Conservation (phyloP, 2,797 vertebrate genomes). For the Notamacropus eugenii region DNA sequence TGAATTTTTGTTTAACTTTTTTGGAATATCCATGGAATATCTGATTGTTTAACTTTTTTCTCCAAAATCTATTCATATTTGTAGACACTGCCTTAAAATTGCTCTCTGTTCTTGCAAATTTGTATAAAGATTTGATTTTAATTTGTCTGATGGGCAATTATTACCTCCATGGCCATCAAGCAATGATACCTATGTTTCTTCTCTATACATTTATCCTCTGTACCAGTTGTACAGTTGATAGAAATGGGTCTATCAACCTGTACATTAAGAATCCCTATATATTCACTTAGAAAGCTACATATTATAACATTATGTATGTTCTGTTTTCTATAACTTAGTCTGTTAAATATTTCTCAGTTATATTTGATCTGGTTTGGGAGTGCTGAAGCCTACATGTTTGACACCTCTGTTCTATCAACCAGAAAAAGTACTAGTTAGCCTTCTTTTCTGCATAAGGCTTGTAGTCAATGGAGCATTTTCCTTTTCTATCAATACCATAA, state of each 20-base stretch:
- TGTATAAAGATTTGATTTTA: constrained; percentile 34
- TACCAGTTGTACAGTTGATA: not conserved
- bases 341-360: not conserved
- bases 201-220: not conserved
- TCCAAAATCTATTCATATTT: not conserved
- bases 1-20: not conserved
- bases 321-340: not conserved
- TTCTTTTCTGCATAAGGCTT: not conserved
- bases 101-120: constrained; percentile 50
- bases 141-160: not conserved
- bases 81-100: constrained; percentile 6
- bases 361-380: not conserved
- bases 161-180: not conserved
- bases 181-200: not conserved
- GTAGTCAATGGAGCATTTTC: not conserved
- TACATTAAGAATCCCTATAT: not conserved
- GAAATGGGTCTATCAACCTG: not conserved
- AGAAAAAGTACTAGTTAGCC: not conserved
- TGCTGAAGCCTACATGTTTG: not conserved
- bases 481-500: constrained; percentile 16
- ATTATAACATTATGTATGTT: not conserved
- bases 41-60: constrained; percentile 37
- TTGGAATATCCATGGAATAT: not conserved
- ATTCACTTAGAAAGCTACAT: not conserved
- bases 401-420: not conserved